A percentile compares a stretch with the other conserved stretches of the same genome.
Evolutionary conservation across 2,797 vertebrate genomes (phyloP).

Genomic region (Monodelphis domestica): DNA sequence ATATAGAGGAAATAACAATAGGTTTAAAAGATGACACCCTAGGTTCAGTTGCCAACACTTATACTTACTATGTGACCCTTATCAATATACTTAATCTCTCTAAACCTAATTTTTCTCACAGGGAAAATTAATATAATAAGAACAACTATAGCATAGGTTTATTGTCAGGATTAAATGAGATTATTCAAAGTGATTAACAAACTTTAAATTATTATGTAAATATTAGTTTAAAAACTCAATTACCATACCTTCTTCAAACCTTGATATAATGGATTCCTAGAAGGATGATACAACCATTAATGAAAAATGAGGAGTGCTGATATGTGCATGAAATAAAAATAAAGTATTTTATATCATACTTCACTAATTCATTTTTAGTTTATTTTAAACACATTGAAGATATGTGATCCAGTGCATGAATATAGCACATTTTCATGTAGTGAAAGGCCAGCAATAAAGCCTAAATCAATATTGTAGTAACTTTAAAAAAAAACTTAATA

Average conservation of each 20-base stretch:
- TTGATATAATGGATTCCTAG: not conserved
- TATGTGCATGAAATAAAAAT: slow-evolving; percentile 9
- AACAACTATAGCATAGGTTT: not conserved
- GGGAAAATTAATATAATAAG: not conserved
- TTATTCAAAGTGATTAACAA: not conserved
- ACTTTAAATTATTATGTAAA: not conserved
- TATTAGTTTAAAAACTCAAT: not conserved
- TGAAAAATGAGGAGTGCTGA: slow-evolving; percentile 19
- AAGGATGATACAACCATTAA: not conserved
- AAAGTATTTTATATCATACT: slow-evolving; percentile 22
- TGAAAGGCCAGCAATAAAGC: not conserved
- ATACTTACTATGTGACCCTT: not conserved
- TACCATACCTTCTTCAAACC: not conserved
- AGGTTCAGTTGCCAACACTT: not conserved
- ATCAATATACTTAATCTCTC: not conserved
- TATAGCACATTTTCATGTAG: slow-evolving; percentile 37
- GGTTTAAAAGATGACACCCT: not conserved
- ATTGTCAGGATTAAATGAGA: not conserved
- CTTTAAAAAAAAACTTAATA: not conserved
- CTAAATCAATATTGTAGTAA: slow-evolving; percentile 46
- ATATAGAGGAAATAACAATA: not conserved
- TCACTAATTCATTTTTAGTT: slow-evolving; percentile 44
- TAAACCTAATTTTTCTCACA: not conserved
- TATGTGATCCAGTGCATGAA: slow-evolving; percentile 42
- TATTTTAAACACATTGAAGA: slow-evolving; percentile 8